Conservation (phyloP, 2,113 vertebrate species). For the Dasyprocta punctata region DNA sequence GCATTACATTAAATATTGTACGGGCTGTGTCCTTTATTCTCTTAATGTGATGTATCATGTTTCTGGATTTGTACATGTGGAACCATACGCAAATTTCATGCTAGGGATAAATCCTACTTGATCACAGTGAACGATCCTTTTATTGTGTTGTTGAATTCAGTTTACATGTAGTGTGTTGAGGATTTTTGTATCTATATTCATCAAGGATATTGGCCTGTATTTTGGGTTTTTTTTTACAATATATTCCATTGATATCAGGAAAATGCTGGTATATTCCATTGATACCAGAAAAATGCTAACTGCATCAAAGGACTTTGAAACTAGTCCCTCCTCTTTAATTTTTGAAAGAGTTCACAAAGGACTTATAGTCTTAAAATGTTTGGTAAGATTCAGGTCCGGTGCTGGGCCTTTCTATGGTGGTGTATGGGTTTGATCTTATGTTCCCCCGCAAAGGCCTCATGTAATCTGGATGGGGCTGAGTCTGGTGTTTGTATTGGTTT, state of each 20-base stretch:
- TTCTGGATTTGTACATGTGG: background rate
- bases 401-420: background rate
- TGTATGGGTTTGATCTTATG: no score
- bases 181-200: background rate
- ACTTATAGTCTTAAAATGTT: background rate
- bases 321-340: background rate
- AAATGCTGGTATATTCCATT: background rate
- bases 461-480: no score
- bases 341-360: background rate
- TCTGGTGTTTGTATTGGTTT: no score
- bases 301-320: background rate
- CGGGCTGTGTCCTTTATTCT: background rate
- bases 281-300: background rate
- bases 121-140: background rate
- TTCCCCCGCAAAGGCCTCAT: no score
- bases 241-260: background rate
- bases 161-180: background rate
- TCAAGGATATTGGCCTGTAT: background rate
- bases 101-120: background rate
- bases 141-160: background rate
- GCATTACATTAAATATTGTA: background rate
- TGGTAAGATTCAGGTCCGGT: background rate
- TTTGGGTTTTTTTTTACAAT: background rate
- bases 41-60: background rate
- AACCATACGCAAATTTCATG: background rate